Conservation (phyloP, 2,888 invertebrate genomes). For the Clunio marinus region DNA sequence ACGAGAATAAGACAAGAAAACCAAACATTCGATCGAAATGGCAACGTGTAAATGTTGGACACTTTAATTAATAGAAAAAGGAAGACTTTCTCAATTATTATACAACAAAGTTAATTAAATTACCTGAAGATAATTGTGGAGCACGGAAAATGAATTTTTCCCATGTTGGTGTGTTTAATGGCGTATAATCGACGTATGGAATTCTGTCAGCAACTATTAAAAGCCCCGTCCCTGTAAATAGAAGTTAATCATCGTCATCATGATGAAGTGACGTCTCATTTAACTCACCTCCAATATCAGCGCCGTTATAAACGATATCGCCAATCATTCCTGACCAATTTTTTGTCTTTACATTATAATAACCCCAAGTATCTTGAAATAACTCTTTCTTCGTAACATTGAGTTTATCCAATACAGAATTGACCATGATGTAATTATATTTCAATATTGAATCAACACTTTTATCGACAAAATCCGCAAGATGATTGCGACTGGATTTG, state of each 20-base stretch:
- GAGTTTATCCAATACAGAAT: constrained; percentile 5
- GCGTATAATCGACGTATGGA: background rate
- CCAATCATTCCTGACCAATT: constrained; percentile 33
- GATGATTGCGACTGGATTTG: background rate
- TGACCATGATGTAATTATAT: constrained; percentile 18
- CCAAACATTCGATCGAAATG: constrained; percentile 55
- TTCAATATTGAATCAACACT: constrained; percentile 1
- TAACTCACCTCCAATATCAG: constrained; percentile 32
- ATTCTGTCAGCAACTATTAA: background rate
- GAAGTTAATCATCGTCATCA: background rate
- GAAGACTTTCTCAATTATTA: no score
- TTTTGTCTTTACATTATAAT: background rate
- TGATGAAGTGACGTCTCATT: no score
- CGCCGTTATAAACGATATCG: constrained; percentile 6
- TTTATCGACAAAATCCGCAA: constrained; percentile 14
- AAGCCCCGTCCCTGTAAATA: constrained; percentile 14
- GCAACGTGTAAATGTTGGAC: constrained; percentile 55
- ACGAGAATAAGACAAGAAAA: constrained; percentile 48
- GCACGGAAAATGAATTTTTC: constrained; percentile 19
- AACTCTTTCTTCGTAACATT: background rate
- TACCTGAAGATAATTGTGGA: constrained; percentile 30
- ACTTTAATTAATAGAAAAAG: no score
- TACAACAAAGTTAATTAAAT: no score
- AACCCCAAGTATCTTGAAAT: constrained; percentile 26
- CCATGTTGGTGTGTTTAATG: background rate